Percentiles rank a stretch among this genome's conserved stretches.
These are phyloP conservation scores for Rotaria sp. DNA, from an alignment of 2,888 invertebrate species.

Conservation along the genomic window DNA sequence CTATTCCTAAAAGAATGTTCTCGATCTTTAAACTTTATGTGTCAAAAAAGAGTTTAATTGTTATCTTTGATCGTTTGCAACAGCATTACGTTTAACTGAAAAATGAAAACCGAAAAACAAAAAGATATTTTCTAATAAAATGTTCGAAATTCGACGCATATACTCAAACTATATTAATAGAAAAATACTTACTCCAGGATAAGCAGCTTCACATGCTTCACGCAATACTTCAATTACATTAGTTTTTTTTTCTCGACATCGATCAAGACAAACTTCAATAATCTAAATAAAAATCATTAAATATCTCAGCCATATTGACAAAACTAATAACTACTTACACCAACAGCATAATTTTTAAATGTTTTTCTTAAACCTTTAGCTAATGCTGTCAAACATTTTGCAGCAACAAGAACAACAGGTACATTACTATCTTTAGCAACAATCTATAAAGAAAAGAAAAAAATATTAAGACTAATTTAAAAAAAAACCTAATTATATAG, in stretches of 20 bases:
- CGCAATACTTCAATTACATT: constrained; percentile 76
- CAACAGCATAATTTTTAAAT: constrained; percentile 71
- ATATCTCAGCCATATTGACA: not conserved
- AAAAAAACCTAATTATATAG: too few relatives aligned
- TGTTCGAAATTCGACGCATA: too few relatives aligned
- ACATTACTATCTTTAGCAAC: constrained; percentile 90
- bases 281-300: not conserved
- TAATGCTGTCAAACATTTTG: constrained; percentile 71
- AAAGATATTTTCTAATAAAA: too few relatives aligned
- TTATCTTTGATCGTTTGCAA: too few relatives aligned
- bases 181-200: constrained; percentile 55
- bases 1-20: too few relatives aligned
- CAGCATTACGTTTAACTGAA: too few relatives aligned
- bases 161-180: too few relatives aligned
- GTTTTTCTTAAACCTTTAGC: constrained; percentile 78
- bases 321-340: not conserved
- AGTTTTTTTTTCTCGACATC: constrained; percentile 92
- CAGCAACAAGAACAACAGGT: constrained; percentile 77
- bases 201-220: constrained; percentile 83
- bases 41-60: too few relatives aligned
- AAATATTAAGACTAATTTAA: constrained; percentile 31
- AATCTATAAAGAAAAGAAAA: constrained; percentile 60
- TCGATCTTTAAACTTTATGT: too few relatives aligned
- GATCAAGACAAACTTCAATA: constrained; percentile 69
- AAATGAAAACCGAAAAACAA: too few relatives aligned